Percentiles rank a stretch among this genome's conserved stretches.
phyloP scores from a whole-genome alignment of 2,888 invertebrate genomes.

The Isoperla grammatica region DNA sequence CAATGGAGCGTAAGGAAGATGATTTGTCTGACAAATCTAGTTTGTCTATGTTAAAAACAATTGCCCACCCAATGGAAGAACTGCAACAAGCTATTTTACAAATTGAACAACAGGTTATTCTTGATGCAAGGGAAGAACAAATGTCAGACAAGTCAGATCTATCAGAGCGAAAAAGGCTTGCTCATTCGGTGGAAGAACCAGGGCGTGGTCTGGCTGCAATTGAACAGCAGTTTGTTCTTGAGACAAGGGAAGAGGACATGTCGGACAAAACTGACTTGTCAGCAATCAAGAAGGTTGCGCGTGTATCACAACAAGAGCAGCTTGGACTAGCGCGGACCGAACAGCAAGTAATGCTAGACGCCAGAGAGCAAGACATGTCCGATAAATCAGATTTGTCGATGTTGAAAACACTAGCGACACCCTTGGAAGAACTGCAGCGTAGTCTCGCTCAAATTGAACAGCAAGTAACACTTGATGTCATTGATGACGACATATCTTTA shows the following conservation, averaged over 20 bases:
- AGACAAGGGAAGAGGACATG: conserved; percentile 17
- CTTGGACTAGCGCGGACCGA: conserved; percentile 34
- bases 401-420: conserved; percentile 22
- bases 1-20: conserved; percentile 34
- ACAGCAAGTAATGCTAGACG: conserved; percentile 36
- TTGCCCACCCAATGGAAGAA: conserved; percentile 43
- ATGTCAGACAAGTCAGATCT: conserved; percentile 20
- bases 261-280: conserved; percentile 32
- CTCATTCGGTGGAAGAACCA: conserved; percentile 34
- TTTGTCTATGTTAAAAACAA: conserved; percentile 38
- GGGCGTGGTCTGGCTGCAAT: conserved; percentile 33
- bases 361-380: conserved; percentile 32
- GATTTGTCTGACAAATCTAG: conserved; percentile 36
- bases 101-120: conserved; percentile 37
- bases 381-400: conserved; percentile 29
- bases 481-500: conserved; percentile 17
- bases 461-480: conserved; percentile 18
- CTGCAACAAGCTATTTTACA: conserved; percentile 41
- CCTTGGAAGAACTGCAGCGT: conserved; percentile 25
- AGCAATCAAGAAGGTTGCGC: conserved; percentile 37
- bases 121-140: conserved; percentile 42
- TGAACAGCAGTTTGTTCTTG: conserved; percentile 20
- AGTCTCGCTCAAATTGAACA: conserved; percentile 22
- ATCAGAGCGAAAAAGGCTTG: conserved; percentile 29
- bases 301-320: conserved; percentile 46